These are phyloP conservation scores for Macroramphosus scolopax DNA, from an alignment of 2,797 vertebrate genomes.

Conservation along the genomic window DNA sequence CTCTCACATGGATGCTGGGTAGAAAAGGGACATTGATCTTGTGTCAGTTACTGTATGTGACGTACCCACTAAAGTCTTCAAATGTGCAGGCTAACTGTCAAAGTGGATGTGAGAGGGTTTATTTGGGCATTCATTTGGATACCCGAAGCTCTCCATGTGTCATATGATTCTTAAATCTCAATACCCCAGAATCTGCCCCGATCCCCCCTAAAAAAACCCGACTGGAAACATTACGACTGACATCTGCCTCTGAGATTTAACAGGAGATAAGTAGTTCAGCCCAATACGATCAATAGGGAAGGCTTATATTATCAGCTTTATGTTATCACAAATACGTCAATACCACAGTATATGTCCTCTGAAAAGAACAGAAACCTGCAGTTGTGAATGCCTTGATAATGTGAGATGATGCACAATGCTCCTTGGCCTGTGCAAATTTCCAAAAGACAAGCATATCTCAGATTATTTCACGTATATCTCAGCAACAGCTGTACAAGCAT, in stretches of 20 bases:
- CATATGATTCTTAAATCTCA: slow-evolving; percentile 44
- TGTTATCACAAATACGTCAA: neutral
- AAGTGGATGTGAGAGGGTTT: slow-evolving; percentile 4
- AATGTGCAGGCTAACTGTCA: slow-evolving; percentile 14
- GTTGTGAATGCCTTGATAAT: no score
- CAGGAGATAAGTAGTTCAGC: slow-evolving; percentile 24
- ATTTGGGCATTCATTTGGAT: slow-evolving; percentile 15
- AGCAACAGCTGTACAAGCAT: slow-evolving; percentile 39
- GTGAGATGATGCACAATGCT: no score
- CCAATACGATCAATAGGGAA: slow-evolving; percentile 9
- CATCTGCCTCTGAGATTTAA: slow-evolving; percentile 49
- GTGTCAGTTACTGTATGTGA: slow-evolving; percentile 21
- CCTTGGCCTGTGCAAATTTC: no score
- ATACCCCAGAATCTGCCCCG: slow-evolving; percentile 50
- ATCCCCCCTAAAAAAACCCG: slow-evolving; percentile 22
- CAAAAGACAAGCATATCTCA: slow-evolving; percentile 6
- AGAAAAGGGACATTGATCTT: slow-evolving; percentile 6
- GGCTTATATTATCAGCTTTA: slow-evolving; percentile 12
- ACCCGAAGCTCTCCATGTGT: slow-evolving; percentile 29
- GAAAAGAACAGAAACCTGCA: neutral
- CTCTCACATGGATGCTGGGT: slow-evolving; percentile 3
- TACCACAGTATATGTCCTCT: neutral
- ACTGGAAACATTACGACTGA: slow-evolving; percentile 40
- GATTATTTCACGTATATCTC: slow-evolving; percentile 17
- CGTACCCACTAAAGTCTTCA: slow-evolving; percentile 16